Evolutionary conservation across 2,888 invertebrate species (phyloP), one percentile per base, ranked within the genome.

Genomic region (Cremastinae sp.): DNA sequence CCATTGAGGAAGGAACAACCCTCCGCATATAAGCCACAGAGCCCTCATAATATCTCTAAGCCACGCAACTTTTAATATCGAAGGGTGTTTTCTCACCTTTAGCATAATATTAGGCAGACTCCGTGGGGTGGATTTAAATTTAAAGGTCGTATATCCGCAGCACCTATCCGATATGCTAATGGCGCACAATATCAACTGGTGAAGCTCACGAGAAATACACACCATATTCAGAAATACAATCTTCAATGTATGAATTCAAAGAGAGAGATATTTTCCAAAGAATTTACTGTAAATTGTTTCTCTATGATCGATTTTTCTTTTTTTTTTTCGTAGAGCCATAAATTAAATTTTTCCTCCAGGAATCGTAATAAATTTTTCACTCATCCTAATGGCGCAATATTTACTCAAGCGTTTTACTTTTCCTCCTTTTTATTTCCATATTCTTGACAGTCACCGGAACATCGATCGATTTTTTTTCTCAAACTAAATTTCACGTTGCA

Each of bases 61-160:
- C 87, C 87, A 87, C 84, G 86, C 85, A 86, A 88, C 84, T 88
- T 87, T 86, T 87, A 87, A 88, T 87, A 87, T 88, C 85, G 87
- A 86, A 85, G 87, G 86, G 86, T 87, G 87, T 87, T 88, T 87
- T 87, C 87, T 87, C 87, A 87, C 87, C 85, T 87, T 84, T 81
- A 75, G 83, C 81, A 82, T 83, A 84, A 84, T 82, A 84, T 84
- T 83, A 85, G 81, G 70, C 80, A 81, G 78, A 78, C 47, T 38
- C 12, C 28, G 43, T 22, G 22, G 54, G 62, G 68, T 65, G 78
- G 78, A 82, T 85, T 87, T 82, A 84, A 85, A 86, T 86, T 86
- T 86, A 86, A 86, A 86, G 85, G 84, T 85, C 79, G 81, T 79
- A 82, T 83, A 82, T 83, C 81, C 79, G 80, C 81, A 74, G 79